These are phyloP conservation scores for Montipora capricornis DNA, from an alignment of 64 coral and sea anemone species.

Conservation along the genomic window DNA sequence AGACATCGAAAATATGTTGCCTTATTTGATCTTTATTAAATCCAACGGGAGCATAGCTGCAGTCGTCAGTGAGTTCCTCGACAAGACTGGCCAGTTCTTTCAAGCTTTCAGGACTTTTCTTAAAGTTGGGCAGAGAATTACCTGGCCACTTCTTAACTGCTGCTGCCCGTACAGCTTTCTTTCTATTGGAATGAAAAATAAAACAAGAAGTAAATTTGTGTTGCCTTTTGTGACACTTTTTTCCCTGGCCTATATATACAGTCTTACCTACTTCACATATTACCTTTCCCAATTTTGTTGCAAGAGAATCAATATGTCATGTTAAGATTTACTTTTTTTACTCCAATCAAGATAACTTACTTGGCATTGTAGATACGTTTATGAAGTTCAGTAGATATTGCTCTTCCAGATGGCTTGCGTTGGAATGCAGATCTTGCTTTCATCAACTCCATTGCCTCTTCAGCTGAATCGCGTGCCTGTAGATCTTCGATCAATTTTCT, in stretches of 20 bases:
- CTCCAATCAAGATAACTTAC: neutral
- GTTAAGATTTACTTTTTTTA: too few relatives aligned
- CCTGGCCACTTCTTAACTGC: neutral
- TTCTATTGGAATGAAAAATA: neutral
- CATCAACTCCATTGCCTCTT: neutral
- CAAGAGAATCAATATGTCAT: neutral
- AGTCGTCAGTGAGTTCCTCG: constrained; percentile 18
- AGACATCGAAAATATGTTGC: constrained; percentile 54
- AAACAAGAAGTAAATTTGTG: neutral
- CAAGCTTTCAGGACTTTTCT: constrained; percentile 9
- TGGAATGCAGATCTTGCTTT: neutral
- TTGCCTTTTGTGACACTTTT: neutral
- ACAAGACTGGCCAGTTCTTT: constrained; percentile 10
- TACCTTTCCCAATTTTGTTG: neutral
- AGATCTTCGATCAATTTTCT: neutral
- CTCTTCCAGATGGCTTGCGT: neutral
- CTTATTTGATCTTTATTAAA: constrained; percentile 55
- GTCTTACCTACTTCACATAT: neutral
- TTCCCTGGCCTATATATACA: neutral
- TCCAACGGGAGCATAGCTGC: constrained; percentile 8
- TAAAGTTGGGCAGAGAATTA: constrained; percentile 15
- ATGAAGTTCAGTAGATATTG: neutral
- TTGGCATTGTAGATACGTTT: neutral
- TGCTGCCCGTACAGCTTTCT: neutral
- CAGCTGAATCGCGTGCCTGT: neutral